These are phyloP conservation scores for Anoplolepis gracilipes DNA, from an alignment of 1,140 invertebrate genomes.

Conservation along the genomic window DNA sequence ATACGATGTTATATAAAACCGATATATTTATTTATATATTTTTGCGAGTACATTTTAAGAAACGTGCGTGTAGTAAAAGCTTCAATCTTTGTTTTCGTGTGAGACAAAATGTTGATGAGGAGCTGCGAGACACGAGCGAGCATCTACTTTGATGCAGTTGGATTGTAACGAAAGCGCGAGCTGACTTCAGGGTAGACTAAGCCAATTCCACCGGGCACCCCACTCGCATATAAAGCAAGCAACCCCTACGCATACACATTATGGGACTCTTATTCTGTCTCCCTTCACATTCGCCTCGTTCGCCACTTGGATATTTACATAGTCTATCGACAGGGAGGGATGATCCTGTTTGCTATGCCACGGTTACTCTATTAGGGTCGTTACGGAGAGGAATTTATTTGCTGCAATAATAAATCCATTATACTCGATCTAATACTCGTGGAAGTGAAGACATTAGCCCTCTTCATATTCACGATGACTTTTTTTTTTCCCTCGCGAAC, in stretches of 20 bases:
- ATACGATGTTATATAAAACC: neutral
- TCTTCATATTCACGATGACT: conserved; percentile 39
- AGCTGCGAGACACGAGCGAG: conserved; percentile 68
- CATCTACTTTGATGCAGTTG: conserved; percentile 73
- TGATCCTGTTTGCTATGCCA: conserved; percentile 85
- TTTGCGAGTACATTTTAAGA: conserved; percentile 17
- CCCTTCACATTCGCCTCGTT: conserved; percentile 68
- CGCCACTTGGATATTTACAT: conserved; percentile 82
- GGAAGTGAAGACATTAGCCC: conserved; percentile 68
- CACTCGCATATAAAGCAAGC: conserved; percentile 81
- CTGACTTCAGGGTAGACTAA: conserved; percentile 80
- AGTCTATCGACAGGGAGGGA: conserved; percentile 83
- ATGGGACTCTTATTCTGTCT: conserved; percentile 71
- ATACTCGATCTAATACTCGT: conserved; percentile 41
- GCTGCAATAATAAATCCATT: conserved; percentile 86
- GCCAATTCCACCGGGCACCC: conserved; percentile 79
- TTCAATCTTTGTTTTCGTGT: conserved; percentile 22
- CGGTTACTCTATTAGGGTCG: conserved; percentile 85
- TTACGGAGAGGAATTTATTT: conserved; percentile 85
- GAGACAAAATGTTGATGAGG: conserved; percentile 63
- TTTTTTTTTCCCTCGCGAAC: conserved; percentile 31
- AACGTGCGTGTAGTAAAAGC: conserved; percentile 32
- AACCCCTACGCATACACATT: conserved; percentile 78
- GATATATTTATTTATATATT: no score
- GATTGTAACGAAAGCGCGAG: conserved; percentile 75